Evolutionary conservation across 2,888 invertebrate species (phyloP).

Genomic region (Lasioglossum marginatum): DNA sequence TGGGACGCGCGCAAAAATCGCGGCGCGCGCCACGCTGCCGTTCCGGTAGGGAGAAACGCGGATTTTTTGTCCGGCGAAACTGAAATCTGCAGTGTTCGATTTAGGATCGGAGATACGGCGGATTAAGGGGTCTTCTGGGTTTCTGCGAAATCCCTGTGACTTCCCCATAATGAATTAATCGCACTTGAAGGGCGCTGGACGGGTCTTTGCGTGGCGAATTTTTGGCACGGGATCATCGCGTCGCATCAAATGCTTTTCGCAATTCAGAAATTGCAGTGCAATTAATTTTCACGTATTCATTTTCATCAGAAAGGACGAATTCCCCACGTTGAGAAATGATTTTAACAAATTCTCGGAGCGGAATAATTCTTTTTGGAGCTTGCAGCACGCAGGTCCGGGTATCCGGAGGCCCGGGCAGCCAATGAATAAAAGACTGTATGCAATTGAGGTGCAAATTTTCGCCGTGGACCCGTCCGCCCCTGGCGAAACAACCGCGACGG

Average conservation of each 20-base stretch:
- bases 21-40: not conserved
- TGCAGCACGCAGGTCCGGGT: conserved; percentile 7
- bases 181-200: not conserved
- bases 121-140: conserved; percentile 55
- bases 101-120: conserved; percentile 16
- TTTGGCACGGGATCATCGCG: not conserved
- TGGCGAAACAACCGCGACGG: conserved; percentile 44
- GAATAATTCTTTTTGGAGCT: not conserved
- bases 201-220: not conserved
- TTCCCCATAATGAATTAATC: conserved; percentile 56
- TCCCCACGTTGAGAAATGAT: not conserved
- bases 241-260: not conserved
- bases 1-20: conserved; percentile 49
- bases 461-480: conserved; percentile 41
- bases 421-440: conserved; percentile 72
- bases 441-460: conserved; percentile 74
- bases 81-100: conserved; percentile 39
- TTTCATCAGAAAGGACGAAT: not conserved
- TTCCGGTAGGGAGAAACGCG: conserved; percentile 19
- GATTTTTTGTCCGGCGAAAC: conserved; percentile 36
- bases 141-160: conserved; percentile 59
- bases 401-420: conserved; percentile 39
- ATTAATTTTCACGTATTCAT: not conserved
- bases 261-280: not conserved
- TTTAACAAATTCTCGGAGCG: not conserved